Conservation (phyloP, 2,113 vertebrate species). For the Lates calcarifer region DNA sequence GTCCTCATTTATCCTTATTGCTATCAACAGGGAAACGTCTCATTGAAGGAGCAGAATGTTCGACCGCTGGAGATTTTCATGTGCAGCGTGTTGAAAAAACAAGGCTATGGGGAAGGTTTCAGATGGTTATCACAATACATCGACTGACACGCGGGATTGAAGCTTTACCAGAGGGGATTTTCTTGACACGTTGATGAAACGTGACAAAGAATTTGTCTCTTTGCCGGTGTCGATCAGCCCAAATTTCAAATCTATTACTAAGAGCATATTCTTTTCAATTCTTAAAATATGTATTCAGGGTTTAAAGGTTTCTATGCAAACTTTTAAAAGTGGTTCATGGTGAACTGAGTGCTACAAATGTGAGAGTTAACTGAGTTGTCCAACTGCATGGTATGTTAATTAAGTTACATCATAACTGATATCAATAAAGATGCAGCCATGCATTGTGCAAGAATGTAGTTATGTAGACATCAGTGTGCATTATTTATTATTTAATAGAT, state of each 20-base stretch:
- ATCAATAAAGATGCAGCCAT: constrained; percentile 20
- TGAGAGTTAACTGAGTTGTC: constrained; percentile 22
- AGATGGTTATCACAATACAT: constrained; percentile 98
- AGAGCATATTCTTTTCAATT: constrained; percentile 35
- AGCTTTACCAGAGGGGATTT: constrained; percentile 21
- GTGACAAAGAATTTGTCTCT: constrained; percentile 26
- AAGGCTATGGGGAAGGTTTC: constrained; percentile 97
- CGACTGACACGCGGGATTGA: constrained; percentile 85
- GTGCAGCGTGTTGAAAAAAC: constrained; percentile 96
- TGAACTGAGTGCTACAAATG: constrained; percentile 47
- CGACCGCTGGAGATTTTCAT: constrained; percentile 98
- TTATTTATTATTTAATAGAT: constrained; percentile 30
- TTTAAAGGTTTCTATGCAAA: constrained; percentile 72
- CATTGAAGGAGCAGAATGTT: constrained; percentile 90
- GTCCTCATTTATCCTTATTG: not conserved
- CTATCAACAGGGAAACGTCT: constrained; percentile 87
- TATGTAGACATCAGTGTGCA: constrained; percentile 16
- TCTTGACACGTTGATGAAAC: constrained; percentile 14
- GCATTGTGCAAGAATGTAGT: constrained; percentile 43
- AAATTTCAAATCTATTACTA: constrained; percentile 12
- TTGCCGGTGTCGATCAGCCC: constrained; percentile 27
- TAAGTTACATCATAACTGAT: constrained; percentile 17
- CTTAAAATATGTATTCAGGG: constrained; percentile 30
- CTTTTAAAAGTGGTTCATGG: constrained; percentile 53
- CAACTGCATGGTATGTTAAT: constrained; percentile 22